Evolutionary conservation across 2,888 invertebrate genomes (phyloP).

Genomic region (Oligia latruncula): DNA sequence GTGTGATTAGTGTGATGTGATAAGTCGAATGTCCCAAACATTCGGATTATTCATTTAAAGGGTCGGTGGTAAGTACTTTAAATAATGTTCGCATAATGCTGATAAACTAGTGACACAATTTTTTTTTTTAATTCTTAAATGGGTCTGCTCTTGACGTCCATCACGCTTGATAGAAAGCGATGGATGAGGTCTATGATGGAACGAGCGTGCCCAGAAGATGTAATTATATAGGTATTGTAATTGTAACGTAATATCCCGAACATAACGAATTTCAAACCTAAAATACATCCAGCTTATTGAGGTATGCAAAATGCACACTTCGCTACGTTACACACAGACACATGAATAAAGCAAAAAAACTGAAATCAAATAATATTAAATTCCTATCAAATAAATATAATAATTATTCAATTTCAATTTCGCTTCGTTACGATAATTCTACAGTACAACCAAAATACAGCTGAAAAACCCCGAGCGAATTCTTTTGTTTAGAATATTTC

Average conservation of each 20-base stretch:
- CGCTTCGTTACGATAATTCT: neutral
- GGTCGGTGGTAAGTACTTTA: too few species aligned
- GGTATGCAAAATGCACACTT: neutral
- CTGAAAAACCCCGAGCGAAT: neutral
- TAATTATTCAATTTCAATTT: neutral
- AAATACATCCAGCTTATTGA: neutral
- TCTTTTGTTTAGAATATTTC: neutral
- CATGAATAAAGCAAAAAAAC: neutral
- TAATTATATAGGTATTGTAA: neutral
- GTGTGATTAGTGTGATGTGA: too few species aligned
- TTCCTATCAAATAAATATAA: neutral
- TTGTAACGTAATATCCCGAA: neutral
- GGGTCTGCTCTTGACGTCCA: too few species aligned
- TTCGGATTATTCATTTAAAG: too few species aligned
- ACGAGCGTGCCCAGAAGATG: too few species aligned
- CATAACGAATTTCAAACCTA: neutral
- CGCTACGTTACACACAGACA: too few species aligned
- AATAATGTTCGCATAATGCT: too few species aligned
- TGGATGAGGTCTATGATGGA: too few species aligned
- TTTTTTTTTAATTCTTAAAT: too few species aligned
- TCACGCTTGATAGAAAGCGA: too few species aligned
- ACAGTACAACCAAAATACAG: neutral
- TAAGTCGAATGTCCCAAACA: too few species aligned
- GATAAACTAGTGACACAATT: too few species aligned
- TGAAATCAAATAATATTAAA: neutral